These are phyloP conservation scores for Alethe castanea DNA, from an alignment of 2,113 vertebrate species.

Conservation along the genomic window DNA sequence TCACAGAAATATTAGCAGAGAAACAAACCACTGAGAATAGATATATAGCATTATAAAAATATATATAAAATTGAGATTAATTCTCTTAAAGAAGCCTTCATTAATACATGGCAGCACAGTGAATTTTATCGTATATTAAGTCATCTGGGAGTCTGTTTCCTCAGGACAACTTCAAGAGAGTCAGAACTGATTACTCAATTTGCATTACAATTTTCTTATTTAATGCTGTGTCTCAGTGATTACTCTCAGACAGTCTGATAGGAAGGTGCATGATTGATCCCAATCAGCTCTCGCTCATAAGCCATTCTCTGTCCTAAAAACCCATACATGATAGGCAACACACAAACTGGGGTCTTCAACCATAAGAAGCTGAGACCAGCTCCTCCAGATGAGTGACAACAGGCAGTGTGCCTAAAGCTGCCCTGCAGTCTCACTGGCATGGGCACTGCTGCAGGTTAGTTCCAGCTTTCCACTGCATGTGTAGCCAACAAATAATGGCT, in stretches of 20 bases:
- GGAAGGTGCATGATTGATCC: not conserved
- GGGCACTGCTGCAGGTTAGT: not conserved
- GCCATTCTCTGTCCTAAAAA: not conserved
- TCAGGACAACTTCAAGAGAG: not conserved
- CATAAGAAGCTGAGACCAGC: not conserved
- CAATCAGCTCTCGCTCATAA: not conserved
- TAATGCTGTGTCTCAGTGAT: not conserved
- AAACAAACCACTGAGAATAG: not conserved
- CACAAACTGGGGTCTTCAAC: not conserved
- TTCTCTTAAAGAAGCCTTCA: conserved; percentile 40
- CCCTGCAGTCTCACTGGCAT: not conserved
- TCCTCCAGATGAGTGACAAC: not conserved
- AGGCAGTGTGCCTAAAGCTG: not conserved
- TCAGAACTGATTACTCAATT: not conserved
- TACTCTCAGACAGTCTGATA: not conserved
- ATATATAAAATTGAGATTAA: not conserved
- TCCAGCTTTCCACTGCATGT: not conserved
- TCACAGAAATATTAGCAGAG: not conserved
- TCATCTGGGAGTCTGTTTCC: not conserved
- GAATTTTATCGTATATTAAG: conserved; percentile 13
- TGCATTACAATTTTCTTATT: not conserved
- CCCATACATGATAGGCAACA: not conserved
- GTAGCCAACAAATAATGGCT: not conserved
- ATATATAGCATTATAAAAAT: not conserved
- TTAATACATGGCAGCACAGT: not conserved